These are phyloP conservation scores for Trissonchulus latispiculum DNA, from an alignment of 2,888 invertebrate genomes.

Conservation along the genomic window DNA sequence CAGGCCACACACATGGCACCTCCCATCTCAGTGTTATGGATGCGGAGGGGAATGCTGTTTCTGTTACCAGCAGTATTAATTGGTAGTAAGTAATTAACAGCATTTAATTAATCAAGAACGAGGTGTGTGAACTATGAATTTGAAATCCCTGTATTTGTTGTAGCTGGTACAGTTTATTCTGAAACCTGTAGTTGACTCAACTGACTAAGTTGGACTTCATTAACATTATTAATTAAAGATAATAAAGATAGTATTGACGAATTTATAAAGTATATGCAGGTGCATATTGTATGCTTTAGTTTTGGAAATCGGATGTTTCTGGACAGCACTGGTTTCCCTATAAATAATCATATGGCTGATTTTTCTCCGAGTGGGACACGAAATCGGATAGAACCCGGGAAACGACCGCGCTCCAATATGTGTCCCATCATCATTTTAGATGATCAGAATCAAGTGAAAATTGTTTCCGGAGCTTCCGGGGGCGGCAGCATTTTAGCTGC, in stretches of 20 bases:
- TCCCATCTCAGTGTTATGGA: background rate
- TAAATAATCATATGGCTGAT: background rate
- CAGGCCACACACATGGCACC: background rate
- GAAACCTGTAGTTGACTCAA: no score
- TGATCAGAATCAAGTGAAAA: background rate
- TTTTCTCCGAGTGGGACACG: background rate
- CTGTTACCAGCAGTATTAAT: background rate
- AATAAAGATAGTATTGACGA: no score
- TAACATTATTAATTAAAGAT: no score
- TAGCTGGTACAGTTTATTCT: no score
- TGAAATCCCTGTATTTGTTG: no score
- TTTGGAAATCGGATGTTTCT: background rate
- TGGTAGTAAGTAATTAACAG: background rate
- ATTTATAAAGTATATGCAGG: no score
- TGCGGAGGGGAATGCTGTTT: background rate
- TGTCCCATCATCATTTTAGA: background rate
- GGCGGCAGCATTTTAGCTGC: background rate
- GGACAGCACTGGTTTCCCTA: background rate
- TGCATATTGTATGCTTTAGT: no score
- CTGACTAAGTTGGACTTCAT: no score
- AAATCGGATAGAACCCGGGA: background rate
- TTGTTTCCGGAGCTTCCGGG: background rate
- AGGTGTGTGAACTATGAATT: no score
- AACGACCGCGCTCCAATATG: background rate
- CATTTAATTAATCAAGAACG: no score